Evolutionary conservation across 2,113 vertebrate species (phyloP).

Genomic region (Thymallus thymallus): DNA sequence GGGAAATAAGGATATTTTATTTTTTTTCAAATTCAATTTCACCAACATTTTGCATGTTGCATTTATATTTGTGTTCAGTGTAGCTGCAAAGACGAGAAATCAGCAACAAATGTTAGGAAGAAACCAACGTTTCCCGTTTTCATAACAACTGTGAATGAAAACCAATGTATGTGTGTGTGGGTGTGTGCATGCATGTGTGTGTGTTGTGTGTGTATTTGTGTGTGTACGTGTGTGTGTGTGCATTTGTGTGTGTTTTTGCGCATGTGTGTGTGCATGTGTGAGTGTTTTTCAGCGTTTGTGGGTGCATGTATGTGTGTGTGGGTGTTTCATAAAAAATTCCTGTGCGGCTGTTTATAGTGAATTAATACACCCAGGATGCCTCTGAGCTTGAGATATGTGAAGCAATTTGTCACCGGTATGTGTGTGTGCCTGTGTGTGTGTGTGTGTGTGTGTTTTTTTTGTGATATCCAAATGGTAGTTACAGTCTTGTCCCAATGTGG

Average conservation of each 20-base stretch:
- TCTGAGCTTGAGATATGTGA: background rate
- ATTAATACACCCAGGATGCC: background rate
- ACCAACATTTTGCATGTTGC: too few relatives aligned
- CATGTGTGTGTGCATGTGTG: background rate
- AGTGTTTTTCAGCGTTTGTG: too few relatives aligned
- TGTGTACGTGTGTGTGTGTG: background rate
- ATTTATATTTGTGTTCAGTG: too few relatives aligned
- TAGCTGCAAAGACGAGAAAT: background rate
- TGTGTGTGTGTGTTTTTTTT: background rate
- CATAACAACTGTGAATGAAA: background rate
- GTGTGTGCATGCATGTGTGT: background rate
- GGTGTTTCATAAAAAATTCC: background rate
- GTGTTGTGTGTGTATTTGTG: background rate
- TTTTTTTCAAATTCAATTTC: too few relatives aligned
- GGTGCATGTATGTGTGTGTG: background rate
- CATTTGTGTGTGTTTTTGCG: background rate
- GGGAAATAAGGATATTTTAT: too few relatives aligned
- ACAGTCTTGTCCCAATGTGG: too few relatives aligned
- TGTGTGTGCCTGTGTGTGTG: background rate
- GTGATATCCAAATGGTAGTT: too few relatives aligned
- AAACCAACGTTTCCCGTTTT: background rate
- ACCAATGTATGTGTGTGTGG: background rate
- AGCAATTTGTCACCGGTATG: background rate
- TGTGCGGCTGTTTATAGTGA: background rate
- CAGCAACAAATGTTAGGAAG: too few relatives aligned